phyloP scores from a whole-genome alignment of 2,888 invertebrate species.

The Aradus depressus region DNA sequence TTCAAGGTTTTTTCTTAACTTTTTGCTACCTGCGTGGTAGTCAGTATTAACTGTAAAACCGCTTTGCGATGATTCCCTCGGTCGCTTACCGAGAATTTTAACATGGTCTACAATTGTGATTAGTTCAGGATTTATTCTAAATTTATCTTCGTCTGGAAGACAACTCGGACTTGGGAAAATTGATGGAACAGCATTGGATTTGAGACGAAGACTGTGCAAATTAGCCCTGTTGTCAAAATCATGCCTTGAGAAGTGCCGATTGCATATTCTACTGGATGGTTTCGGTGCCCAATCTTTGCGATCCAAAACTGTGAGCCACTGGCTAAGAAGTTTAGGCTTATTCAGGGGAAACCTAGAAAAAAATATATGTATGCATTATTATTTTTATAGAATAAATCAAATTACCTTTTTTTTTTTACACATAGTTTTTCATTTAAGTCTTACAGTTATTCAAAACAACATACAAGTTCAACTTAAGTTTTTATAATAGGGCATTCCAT shows the following conservation, averaged over 20 bases:
- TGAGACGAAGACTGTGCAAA: neutral
- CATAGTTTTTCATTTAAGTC: neutral
- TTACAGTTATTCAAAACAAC: too few relatives aligned
- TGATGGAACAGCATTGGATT: slow-evolving; percentile 12
- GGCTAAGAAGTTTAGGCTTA: slow-evolving; percentile 1
- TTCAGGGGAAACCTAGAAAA: slow-evolving; percentile 13
- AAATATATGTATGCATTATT: neutral
- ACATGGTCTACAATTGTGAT: too few relatives aligned
- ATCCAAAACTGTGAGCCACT: slow-evolving; percentile 11
- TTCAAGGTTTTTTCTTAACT: too few relatives aligned
- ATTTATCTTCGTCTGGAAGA: neutral
- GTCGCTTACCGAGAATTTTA: too few relatives aligned
- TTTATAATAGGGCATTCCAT: too few relatives aligned
- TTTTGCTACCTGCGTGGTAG: too few relatives aligned
- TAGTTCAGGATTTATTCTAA: too few relatives aligned
- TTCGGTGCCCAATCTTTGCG: slow-evolving; percentile 11
- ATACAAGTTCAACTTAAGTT: too few relatives aligned
- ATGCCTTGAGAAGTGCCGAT: slow-evolving; percentile 2
- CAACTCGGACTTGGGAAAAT: slow-evolving; percentile 4
- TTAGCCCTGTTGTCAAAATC: slow-evolving; percentile 6
- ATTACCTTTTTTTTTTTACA: neutral
- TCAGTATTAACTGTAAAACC: too few relatives aligned
- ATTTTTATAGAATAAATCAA: neutral
- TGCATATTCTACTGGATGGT: slow-evolving; percentile 14
- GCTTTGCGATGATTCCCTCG: too few relatives aligned